These are phyloP conservation scores for Ennomos quercinarius DNA, from an alignment of 2,888 invertebrate species.

Conservation along the genomic window DNA sequence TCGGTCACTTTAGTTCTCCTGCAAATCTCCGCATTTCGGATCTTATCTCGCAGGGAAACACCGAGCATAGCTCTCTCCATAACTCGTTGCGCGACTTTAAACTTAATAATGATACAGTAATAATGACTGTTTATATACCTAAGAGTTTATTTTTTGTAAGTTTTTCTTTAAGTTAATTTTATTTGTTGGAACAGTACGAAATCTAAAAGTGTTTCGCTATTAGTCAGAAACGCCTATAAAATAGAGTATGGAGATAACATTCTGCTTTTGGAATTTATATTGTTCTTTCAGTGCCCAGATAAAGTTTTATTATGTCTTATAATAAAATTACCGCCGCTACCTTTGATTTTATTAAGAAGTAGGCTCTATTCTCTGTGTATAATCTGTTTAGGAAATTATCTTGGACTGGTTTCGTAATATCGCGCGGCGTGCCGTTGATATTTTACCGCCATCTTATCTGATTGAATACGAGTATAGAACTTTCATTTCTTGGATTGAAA, in stretches of 20 bases:
- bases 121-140: too few species aligned
- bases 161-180: too few species aligned
- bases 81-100: too few species aligned
- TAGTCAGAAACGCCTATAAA: conserved; percentile 7
- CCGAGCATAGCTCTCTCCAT: too few species aligned
- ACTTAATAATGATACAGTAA: too few species aligned
- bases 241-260: conserved; percentile 18
- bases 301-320: conserved; percentile 66
- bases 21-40: too few species aligned
- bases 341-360: conserved; percentile 63
- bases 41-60: too few species aligned
- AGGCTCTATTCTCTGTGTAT: conserved; percentile 42
- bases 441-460: conserved; percentile 19
- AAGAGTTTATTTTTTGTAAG: too few species aligned
- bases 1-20: too few species aligned
- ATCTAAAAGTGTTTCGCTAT: background rate
- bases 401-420: conserved; percentile 32
- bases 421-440: conserved; percentile 20
- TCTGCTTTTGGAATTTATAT: conserved; percentile 15
- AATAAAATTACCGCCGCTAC: conserved; percentile 48
- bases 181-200: too few species aligned
- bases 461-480: conserved; percentile 16
- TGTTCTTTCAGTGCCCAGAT: conserved; percentile 62
- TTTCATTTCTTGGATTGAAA: conserved; percentile 20
- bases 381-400: conserved; percentile 37